phyloP scores from a whole-genome alignment of 1,140 invertebrate species.

The Acromyrmex echinatior region DNA sequence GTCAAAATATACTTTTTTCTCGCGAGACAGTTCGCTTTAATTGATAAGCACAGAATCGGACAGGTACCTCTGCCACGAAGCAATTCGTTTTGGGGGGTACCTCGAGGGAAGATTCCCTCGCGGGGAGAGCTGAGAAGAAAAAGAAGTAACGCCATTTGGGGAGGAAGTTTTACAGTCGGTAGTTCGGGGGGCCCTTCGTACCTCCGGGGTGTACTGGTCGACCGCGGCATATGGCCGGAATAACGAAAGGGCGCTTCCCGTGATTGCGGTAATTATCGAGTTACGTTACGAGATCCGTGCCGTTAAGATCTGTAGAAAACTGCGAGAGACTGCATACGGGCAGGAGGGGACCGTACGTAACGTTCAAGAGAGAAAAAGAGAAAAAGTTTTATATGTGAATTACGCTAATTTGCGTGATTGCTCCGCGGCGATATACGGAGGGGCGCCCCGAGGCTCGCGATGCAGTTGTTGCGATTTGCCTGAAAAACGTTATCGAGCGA shows the following conservation, averaged over 20 bases:
- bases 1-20: neutral
- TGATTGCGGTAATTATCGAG: slow-evolving; percentile 84
- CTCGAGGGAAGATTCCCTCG: slow-evolving; percentile 19
- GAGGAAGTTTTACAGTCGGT: slow-evolving; percentile 80
- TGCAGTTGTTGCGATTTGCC: neutral
- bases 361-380: slow-evolving; percentile 27
- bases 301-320: slow-evolving; percentile 41
- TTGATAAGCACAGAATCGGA: slow-evolving; percentile 37
- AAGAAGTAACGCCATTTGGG: slow-evolving; percentile 46
- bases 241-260: slow-evolving; percentile 77
- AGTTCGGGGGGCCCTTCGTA: slow-evolving; percentile 68
- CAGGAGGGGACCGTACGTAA: slow-evolving; percentile 38
- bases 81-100: slow-evolving; percentile 20
- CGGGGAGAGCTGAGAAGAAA: neutral
- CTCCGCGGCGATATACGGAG: neutral
- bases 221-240: slow-evolving; percentile 79
- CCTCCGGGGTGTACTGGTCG: slow-evolving; percentile 68
- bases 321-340: neutral
- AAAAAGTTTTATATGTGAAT: slow-evolving; percentile 54
- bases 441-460: neutral
- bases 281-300: slow-evolving; percentile 78
- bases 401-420: slow-evolving; percentile 58
- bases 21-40: neutral
- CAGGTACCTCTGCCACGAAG: neutral
- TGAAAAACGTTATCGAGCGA: slow-evolving; percentile 5